Evolutionary conservation across 2,888 invertebrate genomes (phyloP).

Genomic region (Sminthurinus aureus): DNA sequence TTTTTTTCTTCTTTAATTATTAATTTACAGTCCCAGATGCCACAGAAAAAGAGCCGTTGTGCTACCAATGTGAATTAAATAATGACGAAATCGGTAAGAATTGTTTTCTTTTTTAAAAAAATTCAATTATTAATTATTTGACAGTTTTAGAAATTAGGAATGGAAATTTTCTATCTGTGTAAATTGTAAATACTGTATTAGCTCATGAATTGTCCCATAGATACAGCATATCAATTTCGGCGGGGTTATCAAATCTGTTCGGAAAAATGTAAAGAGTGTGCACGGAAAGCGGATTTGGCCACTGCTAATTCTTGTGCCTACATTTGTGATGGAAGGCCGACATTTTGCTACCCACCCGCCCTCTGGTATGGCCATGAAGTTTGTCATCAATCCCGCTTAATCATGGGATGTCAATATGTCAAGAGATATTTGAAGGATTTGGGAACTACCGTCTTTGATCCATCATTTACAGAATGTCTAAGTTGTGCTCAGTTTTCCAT

Average conservation of each 20-base stretch:
- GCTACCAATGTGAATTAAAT: no score
- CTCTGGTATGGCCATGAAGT: constrained; percentile 23
- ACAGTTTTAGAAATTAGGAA: no score
- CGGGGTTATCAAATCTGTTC: constrained; percentile 30
- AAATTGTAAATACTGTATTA: not conserved
- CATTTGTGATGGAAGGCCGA: constrained; percentile 25
- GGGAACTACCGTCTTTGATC: not conserved
- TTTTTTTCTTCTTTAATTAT: no score
- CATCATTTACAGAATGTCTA: not conserved
- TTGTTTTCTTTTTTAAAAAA: no score
- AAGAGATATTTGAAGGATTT: not conserved
- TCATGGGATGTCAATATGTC: not conserved
- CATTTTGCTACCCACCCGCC: constrained; percentile 31
- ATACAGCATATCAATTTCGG: not conserved
- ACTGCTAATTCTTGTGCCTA: constrained; percentile 26
- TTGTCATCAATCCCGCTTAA: not conserved
- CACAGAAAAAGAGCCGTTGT: no score
- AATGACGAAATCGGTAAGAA: no score
- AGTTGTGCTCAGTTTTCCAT: not conserved
- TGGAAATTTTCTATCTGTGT: no score
- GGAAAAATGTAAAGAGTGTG: constrained; percentile 24
- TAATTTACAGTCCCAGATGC: no score
- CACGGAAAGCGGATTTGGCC: constrained; percentile 10
- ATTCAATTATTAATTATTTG: no score
- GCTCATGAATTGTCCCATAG: not conserved